Percentiles rank a stretch among this genome's conserved stretches.
phyloP scores from a whole-genome alignment of 2,888 invertebrate genomes.

The Pseudococcus longispinus region DNA sequence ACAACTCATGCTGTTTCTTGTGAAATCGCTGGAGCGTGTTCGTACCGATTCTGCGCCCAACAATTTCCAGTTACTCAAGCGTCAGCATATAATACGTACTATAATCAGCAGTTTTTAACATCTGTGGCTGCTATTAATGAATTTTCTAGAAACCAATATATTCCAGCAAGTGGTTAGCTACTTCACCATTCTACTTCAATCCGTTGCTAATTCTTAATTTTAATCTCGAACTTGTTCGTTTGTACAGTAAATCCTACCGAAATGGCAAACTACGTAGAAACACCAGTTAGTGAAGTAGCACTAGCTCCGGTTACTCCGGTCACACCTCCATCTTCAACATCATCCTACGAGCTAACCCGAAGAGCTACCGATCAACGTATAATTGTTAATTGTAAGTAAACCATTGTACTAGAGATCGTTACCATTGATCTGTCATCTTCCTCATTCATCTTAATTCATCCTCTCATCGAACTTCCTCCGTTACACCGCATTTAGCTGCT shows the following conservation, averaged over 20 bases:
- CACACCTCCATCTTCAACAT: constrained; percentile 9
- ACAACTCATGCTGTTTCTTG: constrained; percentile 35
- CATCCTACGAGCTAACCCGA: constrained; percentile 8
- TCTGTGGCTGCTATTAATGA: constrained; percentile 48
- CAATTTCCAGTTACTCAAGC: constrained; percentile 50
- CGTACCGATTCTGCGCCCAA: constrained; percentile 50
- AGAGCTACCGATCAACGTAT: constrained; percentile 42
- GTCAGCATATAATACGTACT: constrained; percentile 45
- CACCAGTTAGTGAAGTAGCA: constrained; percentile 11
- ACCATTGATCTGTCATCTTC: background rate
- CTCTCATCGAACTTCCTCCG: background rate
- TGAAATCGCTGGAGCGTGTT: constrained; percentile 49
- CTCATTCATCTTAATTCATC: background rate
- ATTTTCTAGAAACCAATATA: constrained; percentile 51
- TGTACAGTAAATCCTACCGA: constrained; percentile 2
- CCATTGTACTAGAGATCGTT: background rate
- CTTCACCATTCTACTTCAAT: background rate
- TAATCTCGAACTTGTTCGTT: background rate
- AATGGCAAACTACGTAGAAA: constrained; percentile 35
- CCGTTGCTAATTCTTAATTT: background rate
- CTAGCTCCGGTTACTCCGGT: constrained; percentile 19
- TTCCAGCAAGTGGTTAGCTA: constrained; percentile 39
- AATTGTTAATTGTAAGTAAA: constrained; percentile 42
- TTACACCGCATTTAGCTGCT: background rate
- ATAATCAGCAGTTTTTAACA: constrained; percentile 46